Base-by-base conservation (phyloP, 1,140 invertebrate genomes). In the Kradibia gibbosae region DNA sequence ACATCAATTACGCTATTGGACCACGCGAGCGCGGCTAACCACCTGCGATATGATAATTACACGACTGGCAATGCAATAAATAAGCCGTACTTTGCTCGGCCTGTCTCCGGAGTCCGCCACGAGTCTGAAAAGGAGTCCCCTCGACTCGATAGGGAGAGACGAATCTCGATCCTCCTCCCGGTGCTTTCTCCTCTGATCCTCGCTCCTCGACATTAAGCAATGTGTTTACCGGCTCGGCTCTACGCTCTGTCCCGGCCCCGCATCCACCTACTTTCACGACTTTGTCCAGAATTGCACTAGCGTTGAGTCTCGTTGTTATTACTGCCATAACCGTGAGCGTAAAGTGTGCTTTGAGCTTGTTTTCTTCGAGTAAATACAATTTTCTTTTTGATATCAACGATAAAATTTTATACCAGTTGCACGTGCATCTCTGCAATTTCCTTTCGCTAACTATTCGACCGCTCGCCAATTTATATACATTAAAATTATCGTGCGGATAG, bases 1-100 rank as follows among this genome's bases (percentile, higher is more conserved):
- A 80, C 34, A 71, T 73, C 55, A 34, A 73, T 60, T 79, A 60
- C 57, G 36, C 39, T 57, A 80, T 60, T 53, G 78, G 60, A 42
- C 60, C 42, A 4, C 3, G 28, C 42, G 45, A 28, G 36, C 20
- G 22, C 28, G 22, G 65, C 55, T 65, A 65, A 77, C 22, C 55
- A 62, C 25, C 28, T 36, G 7, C 45, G 45, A 10, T 17, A 48
- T n/a, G n/a, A n/a, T n/a, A n/a, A n/a, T n/a, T n/a, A n/a, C n/a
- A n/a, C n/a, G n/a, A n/a, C n/a, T n/a, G n/a, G n/a, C n/a, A n/a
- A n/a, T n/a, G n/a, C n/a, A n/a, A n/a, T n/a, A n/a, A n/a, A n/a
- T n/a, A n/a, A n/a, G n/a, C n/a, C n/a, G n/a, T n/a, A n/a, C n/a
- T n/a, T n/a, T n/a, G n/a, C n/a, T n/a, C n/a, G n/a, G n/a, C n/a